Percentiles rank a stretch among this genome's conserved stretches.
Conservation (phyloP, 2,797 vertebrate species). For the Tapirus indicus region DNA sequence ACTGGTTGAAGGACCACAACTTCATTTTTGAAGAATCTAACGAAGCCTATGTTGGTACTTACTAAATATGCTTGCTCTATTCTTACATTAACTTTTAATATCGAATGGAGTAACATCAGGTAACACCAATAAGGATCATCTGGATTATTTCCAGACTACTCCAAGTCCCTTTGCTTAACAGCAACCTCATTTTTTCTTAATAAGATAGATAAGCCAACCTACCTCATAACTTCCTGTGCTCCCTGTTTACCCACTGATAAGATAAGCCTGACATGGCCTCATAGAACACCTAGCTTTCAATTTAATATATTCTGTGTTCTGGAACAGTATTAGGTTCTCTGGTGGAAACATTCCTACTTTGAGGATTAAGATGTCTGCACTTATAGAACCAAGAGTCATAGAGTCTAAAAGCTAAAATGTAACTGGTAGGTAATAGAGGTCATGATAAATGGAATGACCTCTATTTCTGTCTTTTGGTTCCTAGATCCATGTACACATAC, state of each 20-base stretch:
- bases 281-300: background rate
- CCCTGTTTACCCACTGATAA: background rate
- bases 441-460: background rate
- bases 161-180: background rate
- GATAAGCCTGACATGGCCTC: background rate
- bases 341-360: background rate
- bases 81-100: background rate
- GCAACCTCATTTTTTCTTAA: background rate
- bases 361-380: background rate
- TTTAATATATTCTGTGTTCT: background rate
- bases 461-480: background rate
- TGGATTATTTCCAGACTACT: background rate
- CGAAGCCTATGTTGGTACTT: background rate
- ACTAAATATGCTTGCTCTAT: background rate
- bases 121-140: background rate
- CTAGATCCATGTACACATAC: background rate
- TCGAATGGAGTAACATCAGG: background rate
- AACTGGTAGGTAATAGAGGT: background rate
- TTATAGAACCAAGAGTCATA: background rate
- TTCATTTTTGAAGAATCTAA: background rate
- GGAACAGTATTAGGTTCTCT: background rate
- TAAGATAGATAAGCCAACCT: background rate
- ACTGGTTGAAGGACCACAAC: background rate
- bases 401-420: background rate
- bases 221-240: background rate